Percentiles rank a stretch among this genome's conserved stretches.
Evolutionary conservation across 2,888 invertebrate species (phyloP).

Genomic region (Rhodophaea formosa): DNA sequence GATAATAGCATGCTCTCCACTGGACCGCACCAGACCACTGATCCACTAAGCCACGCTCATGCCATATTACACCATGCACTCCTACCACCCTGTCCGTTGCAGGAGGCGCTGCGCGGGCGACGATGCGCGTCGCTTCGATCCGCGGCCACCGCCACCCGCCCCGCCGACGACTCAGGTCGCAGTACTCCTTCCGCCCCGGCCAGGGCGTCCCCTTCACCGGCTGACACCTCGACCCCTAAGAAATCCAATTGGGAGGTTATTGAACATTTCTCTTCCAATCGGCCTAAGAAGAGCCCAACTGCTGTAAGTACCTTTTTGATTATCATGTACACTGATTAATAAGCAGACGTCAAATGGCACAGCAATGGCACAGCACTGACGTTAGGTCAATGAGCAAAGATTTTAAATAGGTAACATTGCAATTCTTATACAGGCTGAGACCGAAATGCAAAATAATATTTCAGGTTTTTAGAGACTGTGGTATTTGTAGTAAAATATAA

Average conservation of each 20-base stretch:
- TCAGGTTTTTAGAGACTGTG: too few relatives aligned
- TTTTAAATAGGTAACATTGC: too few relatives aligned
- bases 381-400: too few relatives aligned
- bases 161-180: slow-evolving; percentile 63
- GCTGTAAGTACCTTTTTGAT: slow-evolving; percentile 49
- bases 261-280: slow-evolving; percentile 88
- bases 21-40: background rate
- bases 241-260: slow-evolving; percentile 96
- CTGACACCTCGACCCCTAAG: slow-evolving; percentile 80
- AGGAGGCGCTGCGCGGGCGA: slow-evolving; percentile 83
- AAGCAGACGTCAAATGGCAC: too few relatives aligned
- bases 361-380: too few relatives aligned
- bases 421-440: too few relatives aligned
- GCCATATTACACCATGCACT: slow-evolving; percentile 10
- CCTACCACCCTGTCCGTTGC: slow-evolving; percentile 27
- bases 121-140: slow-evolving; percentile 82
- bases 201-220: slow-evolving; percentile 78
- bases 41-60: background rate
- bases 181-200: slow-evolving; percentile 66
- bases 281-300: slow-evolving; percentile 78
- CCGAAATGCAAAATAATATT: too few relatives aligned
- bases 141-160: slow-evolving; percentile 53
- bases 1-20: background rate
- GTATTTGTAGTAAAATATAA: too few relatives aligned
- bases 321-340: background rate